A percentile compares a stretch with the other conserved stretches of the same genome.
Evolutionary conservation across 2,888 invertebrate genomes (phyloP).

Genomic region (Archips crataeganus): DNA sequence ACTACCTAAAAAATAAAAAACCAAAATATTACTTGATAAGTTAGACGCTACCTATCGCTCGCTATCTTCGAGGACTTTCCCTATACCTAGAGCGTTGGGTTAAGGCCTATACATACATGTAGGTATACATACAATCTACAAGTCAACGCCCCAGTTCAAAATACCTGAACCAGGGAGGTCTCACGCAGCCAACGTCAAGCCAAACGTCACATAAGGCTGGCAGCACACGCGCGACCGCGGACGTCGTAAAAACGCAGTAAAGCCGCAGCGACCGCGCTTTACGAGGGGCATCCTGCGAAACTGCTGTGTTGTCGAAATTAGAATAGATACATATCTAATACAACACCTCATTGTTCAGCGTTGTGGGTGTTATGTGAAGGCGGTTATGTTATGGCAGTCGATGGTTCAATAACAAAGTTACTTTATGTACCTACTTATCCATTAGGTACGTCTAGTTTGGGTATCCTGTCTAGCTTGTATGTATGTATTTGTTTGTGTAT

Average conservation of each 20-base stretch:
- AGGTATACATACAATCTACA: neutral
- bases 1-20: no score
- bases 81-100: no score
- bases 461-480: no score
- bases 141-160: conserved; percentile 8
- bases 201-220: conserved; percentile 28
- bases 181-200: neutral
- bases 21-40: no score
- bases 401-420: neutral
- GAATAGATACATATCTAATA: conserved; percentile 29
- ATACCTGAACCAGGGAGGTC: conserved; percentile 26
- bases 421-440: neutral
- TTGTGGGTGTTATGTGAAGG: conserved; percentile 3
- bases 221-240: conserved; percentile 32
- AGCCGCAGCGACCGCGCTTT: conserved; percentile 35
- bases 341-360: conserved; percentile 30
- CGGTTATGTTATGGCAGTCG: neutral
- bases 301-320: conserved; percentile 21
- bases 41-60: no score
- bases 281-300: conserved; percentile 30
- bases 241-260: conserved; percentile 41
- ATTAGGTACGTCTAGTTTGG: neutral
- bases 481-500: neutral
- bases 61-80: no score
- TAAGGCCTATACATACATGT: no score